A percentile compares a stretch with the other conserved stretches of the same genome.
Evolutionary conservation across 1,140 invertebrate genomes (phyloP).

Genomic region (Bombus consobrinus): DNA sequence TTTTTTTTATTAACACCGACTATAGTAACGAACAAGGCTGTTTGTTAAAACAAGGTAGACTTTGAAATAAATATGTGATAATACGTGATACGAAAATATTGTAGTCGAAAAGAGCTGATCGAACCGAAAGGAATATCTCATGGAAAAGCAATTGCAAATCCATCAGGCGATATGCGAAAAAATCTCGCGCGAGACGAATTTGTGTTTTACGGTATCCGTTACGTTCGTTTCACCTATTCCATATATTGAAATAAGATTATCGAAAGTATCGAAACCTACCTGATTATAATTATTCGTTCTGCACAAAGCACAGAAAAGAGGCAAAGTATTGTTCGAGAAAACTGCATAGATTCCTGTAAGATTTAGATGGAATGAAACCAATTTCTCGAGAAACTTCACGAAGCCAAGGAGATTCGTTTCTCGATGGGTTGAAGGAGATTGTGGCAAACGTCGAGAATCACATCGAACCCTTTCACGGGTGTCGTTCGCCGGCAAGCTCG

Average conservation of each 20-base stretch:
- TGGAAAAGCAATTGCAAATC: neutral
- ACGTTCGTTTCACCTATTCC: neutral
- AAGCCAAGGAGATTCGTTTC: neutral
- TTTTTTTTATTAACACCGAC: neutral
- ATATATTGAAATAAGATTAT: neutral
- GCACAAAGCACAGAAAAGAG: neutral
- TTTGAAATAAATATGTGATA: neutral
- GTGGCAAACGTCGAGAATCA: slow-evolving; percentile 41
- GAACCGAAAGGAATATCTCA: neutral
- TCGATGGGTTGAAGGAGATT: slow-evolving; percentile 34
- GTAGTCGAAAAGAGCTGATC: no score
- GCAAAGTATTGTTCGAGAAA: no score
- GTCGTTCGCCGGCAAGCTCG: slow-evolving; percentile 22
- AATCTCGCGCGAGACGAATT: neutral
- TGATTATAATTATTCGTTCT: neutral
- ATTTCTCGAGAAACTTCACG: neutral
- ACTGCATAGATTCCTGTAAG: neutral
- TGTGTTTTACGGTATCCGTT: neutral
- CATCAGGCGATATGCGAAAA: no score
- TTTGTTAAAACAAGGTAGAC: neutral
- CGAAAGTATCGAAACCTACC: neutral
- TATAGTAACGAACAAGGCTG: no score
- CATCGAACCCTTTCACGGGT: slow-evolving; percentile 25
- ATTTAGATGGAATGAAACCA: slow-evolving; percentile 5
- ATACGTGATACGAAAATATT: neutral